Evolutionary conservation across 1,140 invertebrate species (phyloP).

Genomic region (Drosophila sucinea): DNA sequence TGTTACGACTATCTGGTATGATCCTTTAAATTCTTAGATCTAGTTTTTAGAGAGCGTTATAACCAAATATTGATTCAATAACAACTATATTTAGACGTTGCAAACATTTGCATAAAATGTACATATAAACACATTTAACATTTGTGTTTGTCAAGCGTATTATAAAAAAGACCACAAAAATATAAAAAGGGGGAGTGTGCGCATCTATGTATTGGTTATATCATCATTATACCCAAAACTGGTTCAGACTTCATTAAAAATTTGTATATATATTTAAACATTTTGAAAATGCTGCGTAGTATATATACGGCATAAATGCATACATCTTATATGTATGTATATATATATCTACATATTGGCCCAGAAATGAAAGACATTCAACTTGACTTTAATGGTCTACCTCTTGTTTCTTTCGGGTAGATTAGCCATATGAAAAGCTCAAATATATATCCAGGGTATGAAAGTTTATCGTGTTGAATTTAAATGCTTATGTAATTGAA

Average conservation of each 20-base stretch:
- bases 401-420: background rate
- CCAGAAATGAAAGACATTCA: constrained; percentile 48
- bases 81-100: background rate
- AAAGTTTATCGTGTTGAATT: background rate
- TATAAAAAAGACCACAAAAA: background rate
- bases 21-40: too few relatives aligned
- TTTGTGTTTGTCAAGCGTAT: background rate
- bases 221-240: constrained; percentile 34
- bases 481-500: background rate
- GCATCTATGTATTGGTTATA: constrained; percentile 37
- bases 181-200: constrained; percentile 47
- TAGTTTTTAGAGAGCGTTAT: too few relatives aligned
- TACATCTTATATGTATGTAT: constrained; percentile 22
- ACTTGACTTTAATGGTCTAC: constrained; percentile 32
- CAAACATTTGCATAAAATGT: constrained; percentile 3
- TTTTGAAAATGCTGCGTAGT: constrained; percentile 18
- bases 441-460: background rate
- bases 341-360: constrained; percentile 33
- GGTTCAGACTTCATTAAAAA: constrained; percentile 44
- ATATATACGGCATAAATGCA: constrained; percentile 3
- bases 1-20: too few relatives aligned
- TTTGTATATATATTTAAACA: constrained; percentile 4
- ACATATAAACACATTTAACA: background rate
- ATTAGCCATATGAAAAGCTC: background rate
- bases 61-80: background rate